Conservation (phyloP, 2,888 invertebrate genomes). For the Druceiella hillmani region DNA sequence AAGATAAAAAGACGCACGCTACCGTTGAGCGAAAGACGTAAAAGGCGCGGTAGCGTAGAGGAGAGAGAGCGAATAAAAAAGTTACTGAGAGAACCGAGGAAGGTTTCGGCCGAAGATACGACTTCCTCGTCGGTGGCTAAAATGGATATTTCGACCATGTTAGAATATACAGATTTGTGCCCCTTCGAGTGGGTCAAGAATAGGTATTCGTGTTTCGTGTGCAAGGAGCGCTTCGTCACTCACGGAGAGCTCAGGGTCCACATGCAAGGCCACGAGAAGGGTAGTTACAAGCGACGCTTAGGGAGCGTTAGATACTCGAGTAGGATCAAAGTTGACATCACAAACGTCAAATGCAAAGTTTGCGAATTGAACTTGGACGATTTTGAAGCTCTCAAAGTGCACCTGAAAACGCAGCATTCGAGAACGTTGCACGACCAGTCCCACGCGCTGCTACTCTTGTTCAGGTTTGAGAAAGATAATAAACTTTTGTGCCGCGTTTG, state of each 20-base stretch:
- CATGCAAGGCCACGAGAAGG: no score
- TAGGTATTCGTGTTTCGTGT: constrained; percentile 38
- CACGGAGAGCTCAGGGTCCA: constrained; percentile 34
- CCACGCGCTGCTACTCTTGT: constrained; percentile 38
- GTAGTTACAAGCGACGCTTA: no score
- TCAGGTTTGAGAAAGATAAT: constrained; percentile 34
- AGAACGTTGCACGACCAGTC: constrained; percentile 32
- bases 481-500: background rate
- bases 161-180: constrained; percentile 37
- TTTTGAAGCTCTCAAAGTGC: constrained; percentile 32
- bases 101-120: no score
- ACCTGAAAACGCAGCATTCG: constrained; percentile 33
- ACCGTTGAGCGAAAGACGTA: no score
- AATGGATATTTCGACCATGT: no score
- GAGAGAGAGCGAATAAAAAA: no score
- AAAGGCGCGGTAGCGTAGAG: no score
- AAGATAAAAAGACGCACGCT: no score
- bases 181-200: constrained; percentile 44
- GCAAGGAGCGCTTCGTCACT: constrained; percentile 34
- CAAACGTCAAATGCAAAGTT: constrained; percentile 34
- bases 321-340: constrained; percentile 42
- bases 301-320: no score
- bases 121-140: no score
- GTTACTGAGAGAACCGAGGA: no score
- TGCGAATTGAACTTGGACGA: constrained; percentile 30